A percentile compares a stretch with the other conserved stretches of the same genome.
Conservation (phyloP, 2,113 vertebrate species). For the Eleginops maclovinus region DNA sequence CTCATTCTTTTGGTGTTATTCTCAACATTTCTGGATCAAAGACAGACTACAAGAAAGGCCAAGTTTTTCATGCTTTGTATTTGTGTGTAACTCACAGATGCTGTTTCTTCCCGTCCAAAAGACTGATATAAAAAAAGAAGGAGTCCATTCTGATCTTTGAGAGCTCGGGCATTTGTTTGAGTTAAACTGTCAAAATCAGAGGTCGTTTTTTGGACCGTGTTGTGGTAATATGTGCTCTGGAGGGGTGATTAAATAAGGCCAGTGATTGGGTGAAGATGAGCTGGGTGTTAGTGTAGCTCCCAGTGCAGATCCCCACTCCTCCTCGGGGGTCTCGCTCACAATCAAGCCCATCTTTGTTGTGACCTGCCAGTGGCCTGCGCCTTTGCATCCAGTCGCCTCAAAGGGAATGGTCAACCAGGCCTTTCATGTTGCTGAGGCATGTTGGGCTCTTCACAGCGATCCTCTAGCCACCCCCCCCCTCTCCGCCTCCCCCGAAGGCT, state of each 20-base stretch:
- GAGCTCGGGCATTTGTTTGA: constrained; percentile 60
- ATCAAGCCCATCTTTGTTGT: constrained; percentile 78
- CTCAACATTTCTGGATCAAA: constrained; percentile 79
- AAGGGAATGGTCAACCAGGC: constrained; percentile 83
- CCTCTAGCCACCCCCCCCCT: constrained; percentile 44
- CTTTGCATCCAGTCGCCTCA: constrained; percentile 78
- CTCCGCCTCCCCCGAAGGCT: constrained; percentile 50
- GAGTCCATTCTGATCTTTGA: constrained; percentile 61
- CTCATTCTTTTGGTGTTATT: constrained; percentile 70
- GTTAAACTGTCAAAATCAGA: constrained; percentile 61
- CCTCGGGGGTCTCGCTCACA: constrained; percentile 59
- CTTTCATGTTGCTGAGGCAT: constrained; percentile 75
- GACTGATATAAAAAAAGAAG: constrained; percentile 50
- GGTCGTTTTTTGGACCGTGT: constrained; percentile 42
- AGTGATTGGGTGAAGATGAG: constrained; percentile 55
- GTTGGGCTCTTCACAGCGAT: constrained; percentile 53
- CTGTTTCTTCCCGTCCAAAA: constrained; percentile 74
- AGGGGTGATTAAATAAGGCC: constrained; percentile 71
- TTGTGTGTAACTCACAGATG: constrained; percentile 76
- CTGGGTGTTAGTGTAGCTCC: constrained; percentile 24
- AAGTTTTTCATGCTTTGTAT: constrained; percentile 71
- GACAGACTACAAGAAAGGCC: constrained; percentile 71
- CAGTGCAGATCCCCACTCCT: constrained; percentile 23
- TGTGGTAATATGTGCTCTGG: constrained; percentile 55
- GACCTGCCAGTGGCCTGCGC: constrained; percentile 71